phyloP scores from a whole-genome alignment of 2,888 invertebrate species.

The Fragum sueziense region DNA sequence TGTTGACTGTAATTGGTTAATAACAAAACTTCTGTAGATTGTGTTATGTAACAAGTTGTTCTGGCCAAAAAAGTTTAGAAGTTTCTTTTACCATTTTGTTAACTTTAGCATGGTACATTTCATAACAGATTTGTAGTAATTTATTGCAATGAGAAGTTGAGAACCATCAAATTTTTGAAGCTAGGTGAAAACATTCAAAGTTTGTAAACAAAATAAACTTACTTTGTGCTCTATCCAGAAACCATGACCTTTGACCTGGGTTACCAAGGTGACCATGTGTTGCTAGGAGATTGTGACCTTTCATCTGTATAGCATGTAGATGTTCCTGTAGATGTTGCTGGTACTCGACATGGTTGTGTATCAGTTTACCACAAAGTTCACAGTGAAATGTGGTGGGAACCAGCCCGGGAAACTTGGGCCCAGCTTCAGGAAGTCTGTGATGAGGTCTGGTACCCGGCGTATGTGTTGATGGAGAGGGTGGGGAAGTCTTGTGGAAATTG shows the following conservation, averaged over 20 bases:
- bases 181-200: no score
- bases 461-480: not conserved
- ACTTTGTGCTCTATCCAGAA: conserved; percentile 12
- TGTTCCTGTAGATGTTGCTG: conserved; percentile 51
- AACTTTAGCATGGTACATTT: no score
- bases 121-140: no score
- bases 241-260: conserved; percentile 12
- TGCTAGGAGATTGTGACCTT: conserved; percentile 7
- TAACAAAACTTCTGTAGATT: no score
- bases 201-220: no score
- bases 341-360: conserved; percentile 50
- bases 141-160: no score
- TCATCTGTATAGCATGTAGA: conserved; percentile 28
- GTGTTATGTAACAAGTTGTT: no score
- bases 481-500: not conserved
- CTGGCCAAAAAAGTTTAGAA: no score
- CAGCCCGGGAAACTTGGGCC: conserved; percentile 23
- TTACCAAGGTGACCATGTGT: not conserved
- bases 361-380: conserved; percentile 49
- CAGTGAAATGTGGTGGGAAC: conserved; percentile 53
- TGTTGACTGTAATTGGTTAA: no score
- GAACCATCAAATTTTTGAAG: no score
- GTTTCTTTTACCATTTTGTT: no score
- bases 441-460: not conserved
- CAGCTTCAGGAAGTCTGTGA: not conserved